A percentile compares a stretch with the other conserved stretches of the same genome.
Evolutionary conservation across 2,113 vertebrate genomes (phyloP).

Genomic region (Ia io): DNA sequence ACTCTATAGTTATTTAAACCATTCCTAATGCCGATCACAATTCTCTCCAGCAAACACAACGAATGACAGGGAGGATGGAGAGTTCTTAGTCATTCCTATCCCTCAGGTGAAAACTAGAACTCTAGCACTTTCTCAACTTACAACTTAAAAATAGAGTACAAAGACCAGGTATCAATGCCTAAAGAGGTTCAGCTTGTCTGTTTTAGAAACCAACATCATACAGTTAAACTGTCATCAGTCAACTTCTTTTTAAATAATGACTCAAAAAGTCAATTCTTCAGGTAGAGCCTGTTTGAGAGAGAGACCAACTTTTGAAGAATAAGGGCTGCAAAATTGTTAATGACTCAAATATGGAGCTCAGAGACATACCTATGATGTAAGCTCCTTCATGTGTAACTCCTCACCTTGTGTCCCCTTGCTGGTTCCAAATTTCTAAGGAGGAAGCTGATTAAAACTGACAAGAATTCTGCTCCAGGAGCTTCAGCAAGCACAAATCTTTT

Average conservation of each 20-base stretch:
- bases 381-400: neutral
- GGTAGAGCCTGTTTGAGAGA: neutral
- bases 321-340: neutral
- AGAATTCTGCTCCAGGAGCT: slow-evolving; percentile 10
- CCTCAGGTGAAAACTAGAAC: neutral
- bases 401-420: neutral
- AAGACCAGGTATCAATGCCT: neutral
- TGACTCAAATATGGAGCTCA: neutral
- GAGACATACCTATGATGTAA: neutral
- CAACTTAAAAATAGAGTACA: neutral
- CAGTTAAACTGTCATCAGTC: neutral
- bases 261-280: neutral
- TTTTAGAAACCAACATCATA: neutral
- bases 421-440: slow-evolving; percentile 17
- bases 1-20: neutral
- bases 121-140: neutral
- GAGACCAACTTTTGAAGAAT: neutral
- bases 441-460: slow-evolving; percentile 40
- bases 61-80: neutral
- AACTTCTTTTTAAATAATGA: neutral
- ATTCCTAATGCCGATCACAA: neutral
- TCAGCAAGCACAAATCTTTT: slow-evolving; percentile 27
- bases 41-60: neutral
- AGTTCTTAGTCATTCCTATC: neutral
- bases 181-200: neutral